phyloP scores from a whole-genome alignment of 2,797 vertebrate species.

The Microchirus variegatus region DNA sequence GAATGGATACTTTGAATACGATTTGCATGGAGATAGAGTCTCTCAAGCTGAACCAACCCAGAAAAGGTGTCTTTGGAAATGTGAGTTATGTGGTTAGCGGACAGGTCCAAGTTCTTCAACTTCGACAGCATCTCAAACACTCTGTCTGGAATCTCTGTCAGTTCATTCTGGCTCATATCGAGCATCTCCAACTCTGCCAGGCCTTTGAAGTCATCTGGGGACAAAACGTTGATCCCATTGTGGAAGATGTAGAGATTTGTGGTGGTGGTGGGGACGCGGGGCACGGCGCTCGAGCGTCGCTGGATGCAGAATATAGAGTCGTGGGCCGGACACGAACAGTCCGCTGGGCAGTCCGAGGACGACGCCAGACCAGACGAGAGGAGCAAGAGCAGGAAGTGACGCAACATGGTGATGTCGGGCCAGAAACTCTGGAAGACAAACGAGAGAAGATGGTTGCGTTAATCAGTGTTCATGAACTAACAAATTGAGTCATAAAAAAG shows the following conservation, averaged over 20 bases:
- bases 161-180: slow-evolving; percentile 93
- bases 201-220: slow-evolving; percentile 83
- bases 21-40: slow-evolving; percentile 93
- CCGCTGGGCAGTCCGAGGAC: slow-evolving; percentile 81
- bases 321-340: slow-evolving; percentile 81
- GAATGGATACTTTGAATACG: slow-evolving; percentile 88
- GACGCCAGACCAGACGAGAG: slow-evolving; percentile 58
- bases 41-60: slow-evolving; percentile 88
- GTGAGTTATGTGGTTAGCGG: slow-evolving; percentile 88
- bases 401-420: slow-evolving; percentile 56
- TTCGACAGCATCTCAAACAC: slow-evolving; percentile 87
- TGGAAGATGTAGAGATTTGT: slow-evolving; percentile 87
- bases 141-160: slow-evolving; percentile 85
- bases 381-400: slow-evolving; percentile 57
- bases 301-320: slow-evolving; percentile 85
- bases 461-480: neutral
- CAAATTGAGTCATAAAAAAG: too few species aligned
- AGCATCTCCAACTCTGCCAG: slow-evolving; percentile 85
- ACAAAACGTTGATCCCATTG: slow-evolving; percentile 85
- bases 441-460: slow-evolving; percentile 19
- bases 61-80: slow-evolving; percentile 91
- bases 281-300: slow-evolving; percentile 79
- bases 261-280: slow-evolving; percentile 82
- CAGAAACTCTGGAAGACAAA: slow-evolving; percentile 55
- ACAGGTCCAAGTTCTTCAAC: slow-evolving; percentile 93